Evolutionary conservation across 2,113 vertebrate species (phyloP).

Genomic region (Triplophysa dalaica): DNA sequence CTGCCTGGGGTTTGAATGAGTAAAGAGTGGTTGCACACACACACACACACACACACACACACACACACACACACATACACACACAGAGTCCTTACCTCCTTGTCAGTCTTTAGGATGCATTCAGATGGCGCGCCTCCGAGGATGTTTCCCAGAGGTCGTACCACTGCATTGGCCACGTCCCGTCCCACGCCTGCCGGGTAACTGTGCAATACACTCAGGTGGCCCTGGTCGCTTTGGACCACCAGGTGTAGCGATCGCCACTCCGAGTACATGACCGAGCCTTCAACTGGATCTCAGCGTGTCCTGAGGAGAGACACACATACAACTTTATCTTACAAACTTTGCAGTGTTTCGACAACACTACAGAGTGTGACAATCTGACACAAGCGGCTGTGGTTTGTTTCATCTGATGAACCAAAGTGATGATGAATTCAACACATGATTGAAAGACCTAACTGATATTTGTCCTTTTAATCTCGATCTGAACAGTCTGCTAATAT

Average conservation of each 20-base stretch:
- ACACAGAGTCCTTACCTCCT: constrained; percentile 78
- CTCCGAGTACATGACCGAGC: constrained; percentile 58
- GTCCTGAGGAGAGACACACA: constrained; percentile 22
- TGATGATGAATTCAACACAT: neutral
- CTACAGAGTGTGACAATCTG: neutral
- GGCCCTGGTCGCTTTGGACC: constrained; percentile 83
- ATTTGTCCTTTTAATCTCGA: neutral
- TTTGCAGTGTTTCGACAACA: constrained; percentile 19
- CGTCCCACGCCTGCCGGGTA: constrained; percentile 86
- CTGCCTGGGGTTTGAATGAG: neutral
- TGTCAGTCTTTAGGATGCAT: constrained; percentile 87
- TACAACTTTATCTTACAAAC: neutral
- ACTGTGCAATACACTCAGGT: constrained; percentile 88
- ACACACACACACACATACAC: neutral
- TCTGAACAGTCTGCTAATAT: neutral
- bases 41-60: too few relatives aligned
- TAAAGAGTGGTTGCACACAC: neutral
- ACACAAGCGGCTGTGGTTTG: constrained; percentile 2
- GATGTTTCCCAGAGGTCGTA: constrained; percentile 82
- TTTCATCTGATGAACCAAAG: neutral
- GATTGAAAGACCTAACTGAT: neutral
- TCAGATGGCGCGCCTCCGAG: constrained; percentile 72
- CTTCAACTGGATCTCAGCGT: constrained; percentile 43
- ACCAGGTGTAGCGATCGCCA: constrained; percentile 60
- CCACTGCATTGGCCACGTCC: constrained; percentile 87